Base-by-base conservation (phyloP, 2,888 invertebrate genomes). In the Patella ulyssiponensis region DNA sequence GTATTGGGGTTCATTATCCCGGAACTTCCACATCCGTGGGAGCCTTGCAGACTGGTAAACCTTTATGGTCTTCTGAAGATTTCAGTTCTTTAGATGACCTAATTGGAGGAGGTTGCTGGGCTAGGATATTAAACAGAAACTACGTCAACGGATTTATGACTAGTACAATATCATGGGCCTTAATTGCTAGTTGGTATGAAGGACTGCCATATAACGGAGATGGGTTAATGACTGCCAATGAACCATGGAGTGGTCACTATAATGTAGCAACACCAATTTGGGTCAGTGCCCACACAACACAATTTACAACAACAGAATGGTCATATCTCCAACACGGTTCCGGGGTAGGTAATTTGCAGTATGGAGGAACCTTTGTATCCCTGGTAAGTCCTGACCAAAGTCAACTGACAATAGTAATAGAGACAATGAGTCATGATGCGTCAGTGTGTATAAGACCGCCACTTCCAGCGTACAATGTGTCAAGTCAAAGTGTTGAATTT, bases 141-240 rank as follows among this genome's bases (percentile, higher is more conserved):
- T 92, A 91, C 86, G 91, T 92, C 4, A 87, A 90, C 84, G 92
- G 92, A 11, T 83, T 85, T 52, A 91, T 92, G 88, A 91, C 91
- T 58, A 92, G 91, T 79, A 92, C 92, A 15, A 91, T 92, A 53
- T 88, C 91, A 0, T 92, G 92, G 92, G 92, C 92, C 80, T 83
- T 92, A 79, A 89, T 92, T 56, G 90, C 90, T n/a, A 87, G 89
- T 78, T 92, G 91, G 82, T 91, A 91, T 79, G 71, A 82, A 14
- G 84, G 82, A 51, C 82, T 92, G 69, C 91, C 91, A 3, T 92
- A 80, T 78, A 81, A 84, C n/a, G 79, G 90, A 51, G 84, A 88
- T 84, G 90, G 90, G 7, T 84, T 92, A 73, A 92, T 92, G 92
- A 91, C 91, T 0, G 91, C 92, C 33, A 82, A 86, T 27, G 86